Conservation (phyloP, 2,797 vertebrate species). For the Acanthopagrus latus region DNA sequence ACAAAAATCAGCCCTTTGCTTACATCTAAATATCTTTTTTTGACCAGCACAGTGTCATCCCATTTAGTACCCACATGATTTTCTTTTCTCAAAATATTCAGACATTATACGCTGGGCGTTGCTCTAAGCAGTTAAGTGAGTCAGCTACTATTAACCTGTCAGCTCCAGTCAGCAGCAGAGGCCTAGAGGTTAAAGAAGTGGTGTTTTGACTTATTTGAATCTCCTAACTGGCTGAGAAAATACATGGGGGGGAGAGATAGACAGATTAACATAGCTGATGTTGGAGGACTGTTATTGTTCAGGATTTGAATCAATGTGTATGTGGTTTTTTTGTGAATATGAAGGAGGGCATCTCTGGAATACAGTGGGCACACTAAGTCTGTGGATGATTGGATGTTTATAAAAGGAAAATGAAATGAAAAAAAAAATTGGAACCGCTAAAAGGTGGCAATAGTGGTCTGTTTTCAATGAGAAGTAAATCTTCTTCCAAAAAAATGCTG, state of each 20-base stretch:
- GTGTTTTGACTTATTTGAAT: constrained; percentile 23
- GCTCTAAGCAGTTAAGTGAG: constrained; percentile 5
- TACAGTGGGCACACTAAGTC: background rate
- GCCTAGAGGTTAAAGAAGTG: constrained; percentile 21
- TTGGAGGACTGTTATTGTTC: background rate
- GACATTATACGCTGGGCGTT: background rate
- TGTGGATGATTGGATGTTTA: background rate
- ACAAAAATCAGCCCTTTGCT: background rate
- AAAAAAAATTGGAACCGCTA: background rate
- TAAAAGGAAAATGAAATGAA: background rate
- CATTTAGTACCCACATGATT: background rate
- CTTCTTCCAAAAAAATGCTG: background rate
- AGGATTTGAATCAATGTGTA: background rate
- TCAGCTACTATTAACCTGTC: constrained; percentile 24
- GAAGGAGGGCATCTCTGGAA: background rate
- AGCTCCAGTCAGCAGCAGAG: constrained; percentile 29
- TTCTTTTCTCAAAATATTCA: background rate
- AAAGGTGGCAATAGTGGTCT: background rate
- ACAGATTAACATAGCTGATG: background rate
- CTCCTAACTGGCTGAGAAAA: constrained; percentile 17
- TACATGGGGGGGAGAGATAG: background rate
- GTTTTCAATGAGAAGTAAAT: background rate
- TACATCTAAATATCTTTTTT: background rate
- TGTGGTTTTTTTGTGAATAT: background rate
- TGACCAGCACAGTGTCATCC: background rate